Evolutionary conservation across 2,113 vertebrate species (phyloP), one percentile per base, ranked within the genome.

Genomic region (Cynoglossus semilaevis): DNA sequence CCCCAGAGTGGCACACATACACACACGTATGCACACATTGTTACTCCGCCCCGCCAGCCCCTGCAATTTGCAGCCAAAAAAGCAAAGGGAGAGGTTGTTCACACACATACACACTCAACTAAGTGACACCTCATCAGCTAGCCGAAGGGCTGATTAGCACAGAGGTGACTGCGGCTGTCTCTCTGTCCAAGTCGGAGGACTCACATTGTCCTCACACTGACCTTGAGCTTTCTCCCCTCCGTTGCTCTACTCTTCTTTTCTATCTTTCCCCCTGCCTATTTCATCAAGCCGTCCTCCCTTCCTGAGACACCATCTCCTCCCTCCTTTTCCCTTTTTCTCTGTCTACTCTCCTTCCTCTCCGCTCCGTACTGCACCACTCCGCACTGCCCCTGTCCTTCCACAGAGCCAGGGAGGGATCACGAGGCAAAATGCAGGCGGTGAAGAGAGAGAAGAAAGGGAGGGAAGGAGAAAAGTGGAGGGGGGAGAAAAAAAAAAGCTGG

Each of bases 111-210:
- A 63, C 49, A 51, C 54, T 43, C 47, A 45, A 46, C 55, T 36
- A 75, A 72, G 76, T 84, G 85, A 84, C 85, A 85, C 79, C 83
- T 86, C 84, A 83, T 87, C 86, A 84, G 79, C 75, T 70, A 78
- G 75, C 75, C 66, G 66, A 83, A 67, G 74, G 83, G 80, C 83
- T 84, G 85, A 88, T 89, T 77, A 86, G 80, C 81, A 73, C 80
- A 78, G 82, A 84, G 87, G 85, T 84, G 82, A 88, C 83, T 84
- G 85, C 78, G 72, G 79, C 84, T 80, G 72, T 66, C 62, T 79
- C 70, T 76, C 61, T 42, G 74, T 77, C 74, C 79, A 66, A 64
- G 70, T 70, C 74, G 8, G 69, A 79, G 75, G 81, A 84, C 81
- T 13, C 65, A 70, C 51, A 15, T 70, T 83, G 87, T 88, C 89